Conservation (phyloP, 2,113 vertebrate species). For the Nestor notabilis region DNA sequence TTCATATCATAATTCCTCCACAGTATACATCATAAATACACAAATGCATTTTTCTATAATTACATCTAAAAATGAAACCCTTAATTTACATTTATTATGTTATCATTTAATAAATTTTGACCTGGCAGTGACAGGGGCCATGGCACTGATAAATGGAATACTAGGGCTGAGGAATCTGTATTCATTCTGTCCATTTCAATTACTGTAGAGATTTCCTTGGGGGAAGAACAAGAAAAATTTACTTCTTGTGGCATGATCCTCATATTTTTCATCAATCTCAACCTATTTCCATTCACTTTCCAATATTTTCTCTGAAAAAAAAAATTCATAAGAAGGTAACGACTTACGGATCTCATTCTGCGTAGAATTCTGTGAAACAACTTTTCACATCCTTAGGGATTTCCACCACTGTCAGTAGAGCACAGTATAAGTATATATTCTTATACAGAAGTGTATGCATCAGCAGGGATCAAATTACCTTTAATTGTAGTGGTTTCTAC, state of each 20-base stretch:
- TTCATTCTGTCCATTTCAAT: neutral
- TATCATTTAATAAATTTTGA: constrained; percentile 16
- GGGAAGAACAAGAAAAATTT: constrained; percentile 2
- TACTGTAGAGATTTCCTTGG: neutral
- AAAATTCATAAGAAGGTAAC: neutral
- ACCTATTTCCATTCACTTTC: constrained; percentile 17
- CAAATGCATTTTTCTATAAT: neutral
- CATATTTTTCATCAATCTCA: constrained; percentile 25
- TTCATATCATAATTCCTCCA: neutral
- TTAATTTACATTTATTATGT: neutral
- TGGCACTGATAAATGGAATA: neutral
- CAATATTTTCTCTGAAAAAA: constrained; percentile 1
- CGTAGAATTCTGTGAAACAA: neutral
- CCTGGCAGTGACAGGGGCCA: neutral
- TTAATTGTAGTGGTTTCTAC: neutral
- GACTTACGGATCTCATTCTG: neutral
- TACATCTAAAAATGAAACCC: neutral
- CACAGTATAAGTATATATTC: neutral
- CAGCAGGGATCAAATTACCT: neutral
- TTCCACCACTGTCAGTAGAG: neutral
- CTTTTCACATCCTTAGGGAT: neutral
- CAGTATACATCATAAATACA: neutral
- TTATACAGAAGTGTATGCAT: neutral
- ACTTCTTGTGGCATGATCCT: neutral
- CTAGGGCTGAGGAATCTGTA: neutral